A percentile compares a stretch with the other conserved stretches of the same genome.
phyloP scores from a whole-genome alignment of 2,113 vertebrate genomes.

The Scortum barcoo region DNA sequence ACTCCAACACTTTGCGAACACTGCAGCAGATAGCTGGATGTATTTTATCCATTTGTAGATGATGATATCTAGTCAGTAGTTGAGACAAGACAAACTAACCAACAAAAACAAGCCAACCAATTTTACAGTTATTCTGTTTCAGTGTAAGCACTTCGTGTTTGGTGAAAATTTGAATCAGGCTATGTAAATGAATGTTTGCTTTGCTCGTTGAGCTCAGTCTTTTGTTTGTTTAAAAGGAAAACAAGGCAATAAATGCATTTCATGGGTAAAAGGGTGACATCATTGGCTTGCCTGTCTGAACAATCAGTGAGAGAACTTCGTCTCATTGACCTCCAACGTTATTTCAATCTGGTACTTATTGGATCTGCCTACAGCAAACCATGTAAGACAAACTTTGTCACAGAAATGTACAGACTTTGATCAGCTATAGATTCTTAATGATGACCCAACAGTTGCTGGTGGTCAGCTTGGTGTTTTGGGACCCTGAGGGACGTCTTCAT shows the following conservation, averaged over 20 bases:
- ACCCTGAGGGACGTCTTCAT: not conserved
- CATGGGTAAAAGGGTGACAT: not conserved
- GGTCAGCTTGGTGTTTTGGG: not conserved
- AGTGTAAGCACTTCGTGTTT: not conserved
- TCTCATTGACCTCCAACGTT: not conserved
- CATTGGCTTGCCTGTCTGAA: not conserved
- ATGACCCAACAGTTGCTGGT: not conserved
- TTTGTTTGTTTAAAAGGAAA: not conserved
- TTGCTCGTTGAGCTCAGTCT: not conserved
- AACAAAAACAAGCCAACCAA: not conserved
- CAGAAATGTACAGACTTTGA: not conserved
- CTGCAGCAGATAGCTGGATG: not conserved
- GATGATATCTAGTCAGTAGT: not conserved
- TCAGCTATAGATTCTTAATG: not conserved
- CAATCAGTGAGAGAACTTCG: not conserved
- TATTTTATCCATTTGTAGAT: not conserved
- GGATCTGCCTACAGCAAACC: constrained; percentile 8
- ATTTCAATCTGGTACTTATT: not conserved
- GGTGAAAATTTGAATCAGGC: not conserved
- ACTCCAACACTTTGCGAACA: not conserved
- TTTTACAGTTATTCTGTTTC: not conserved
- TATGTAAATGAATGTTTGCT: not conserved
- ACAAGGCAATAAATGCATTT: not conserved
- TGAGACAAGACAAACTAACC: not conserved
- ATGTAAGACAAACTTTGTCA: not conserved